A percentile compares a stretch with the other conserved stretches of the same genome.
Conservation (phyloP, 2,888 invertebrate genomes). For the Chaetogeoica ovagalla region DNA sequence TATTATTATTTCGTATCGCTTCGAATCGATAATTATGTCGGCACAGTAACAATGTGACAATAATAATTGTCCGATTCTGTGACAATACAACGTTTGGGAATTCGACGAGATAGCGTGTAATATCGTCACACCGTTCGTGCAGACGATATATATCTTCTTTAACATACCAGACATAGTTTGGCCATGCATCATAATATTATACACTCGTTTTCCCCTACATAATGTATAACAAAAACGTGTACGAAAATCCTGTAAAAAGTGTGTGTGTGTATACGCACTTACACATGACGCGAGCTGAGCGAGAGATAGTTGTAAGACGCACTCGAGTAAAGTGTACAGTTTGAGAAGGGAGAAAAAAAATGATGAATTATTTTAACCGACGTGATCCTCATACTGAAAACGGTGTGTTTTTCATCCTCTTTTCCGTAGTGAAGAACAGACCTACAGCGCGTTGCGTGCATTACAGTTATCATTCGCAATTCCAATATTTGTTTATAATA, state of each 20-base stretch:
- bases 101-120: not conserved
- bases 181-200: slow-evolving; percentile 23
- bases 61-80: not conserved
- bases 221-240: slow-evolving; percentile 28
- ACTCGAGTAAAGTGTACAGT: not conserved
- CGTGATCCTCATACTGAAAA: slow-evolving; percentile 16
- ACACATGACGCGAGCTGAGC: slow-evolving; percentile 27
- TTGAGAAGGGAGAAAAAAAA: not conserved
- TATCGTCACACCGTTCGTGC: not conserved
- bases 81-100: not conserved
- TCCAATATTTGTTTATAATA: not conserved
- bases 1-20: slow-evolving; percentile 25
- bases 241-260: slow-evolving; percentile 34
- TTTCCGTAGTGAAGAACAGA: not conserved
- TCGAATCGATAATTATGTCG: slow-evolving; percentile 16
- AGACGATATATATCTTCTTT: not conserved
- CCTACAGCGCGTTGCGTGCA: too few relatives aligned
- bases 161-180: not conserved
- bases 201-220: slow-evolving; percentile 3
- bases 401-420: not conserved
- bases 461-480: not conserved
- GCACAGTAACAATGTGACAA: not conserved
- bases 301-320: not conserved
- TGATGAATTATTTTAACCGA: slow-evolving; percentile 40
- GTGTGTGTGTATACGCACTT: not conserved